Conservation (phyloP, 2,113 vertebrate species). For the Rissa tridactyla region DNA sequence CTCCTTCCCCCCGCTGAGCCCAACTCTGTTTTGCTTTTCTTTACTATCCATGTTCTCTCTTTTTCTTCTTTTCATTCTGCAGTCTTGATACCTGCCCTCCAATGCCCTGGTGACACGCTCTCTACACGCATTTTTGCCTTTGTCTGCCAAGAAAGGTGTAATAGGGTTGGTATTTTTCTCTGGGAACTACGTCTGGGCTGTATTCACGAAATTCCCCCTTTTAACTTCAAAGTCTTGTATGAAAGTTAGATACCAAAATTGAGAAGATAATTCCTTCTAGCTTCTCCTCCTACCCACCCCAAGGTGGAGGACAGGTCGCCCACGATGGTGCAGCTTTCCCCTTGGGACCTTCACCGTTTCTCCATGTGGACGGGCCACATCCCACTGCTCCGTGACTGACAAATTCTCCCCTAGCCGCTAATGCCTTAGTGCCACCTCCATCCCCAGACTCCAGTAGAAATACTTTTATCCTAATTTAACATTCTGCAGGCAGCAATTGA, state of each 20-base stretch:
- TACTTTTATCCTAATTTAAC: neutral
- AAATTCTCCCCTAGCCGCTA: neutral
- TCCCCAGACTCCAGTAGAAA: neutral
- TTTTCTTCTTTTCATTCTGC: neutral
- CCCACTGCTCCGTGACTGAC: neutral
- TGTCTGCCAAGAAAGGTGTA: neutral
- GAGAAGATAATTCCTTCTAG: neutral
- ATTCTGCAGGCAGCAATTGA: neutral
- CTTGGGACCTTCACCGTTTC: neutral
- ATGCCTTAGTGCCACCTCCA: neutral
- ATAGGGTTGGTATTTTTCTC: neutral
- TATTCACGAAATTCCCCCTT: neutral
- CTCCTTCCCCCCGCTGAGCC: accelerated
- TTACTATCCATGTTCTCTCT: neutral
- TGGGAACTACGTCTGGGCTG: neutral
- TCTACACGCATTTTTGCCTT: neutral
- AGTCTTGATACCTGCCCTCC: neutral
- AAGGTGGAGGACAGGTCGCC: neutral
- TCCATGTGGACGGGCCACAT: neutral
- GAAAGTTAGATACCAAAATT: neutral
- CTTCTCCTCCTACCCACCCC: neutral
- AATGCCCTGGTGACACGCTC: neutral
- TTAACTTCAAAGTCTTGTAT: neutral
- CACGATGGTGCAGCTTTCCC: neutral
- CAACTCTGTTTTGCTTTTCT: neutral